Conservation (phyloP, 2,797 vertebrate species). For the Podarcis lilfordi region DNA sequence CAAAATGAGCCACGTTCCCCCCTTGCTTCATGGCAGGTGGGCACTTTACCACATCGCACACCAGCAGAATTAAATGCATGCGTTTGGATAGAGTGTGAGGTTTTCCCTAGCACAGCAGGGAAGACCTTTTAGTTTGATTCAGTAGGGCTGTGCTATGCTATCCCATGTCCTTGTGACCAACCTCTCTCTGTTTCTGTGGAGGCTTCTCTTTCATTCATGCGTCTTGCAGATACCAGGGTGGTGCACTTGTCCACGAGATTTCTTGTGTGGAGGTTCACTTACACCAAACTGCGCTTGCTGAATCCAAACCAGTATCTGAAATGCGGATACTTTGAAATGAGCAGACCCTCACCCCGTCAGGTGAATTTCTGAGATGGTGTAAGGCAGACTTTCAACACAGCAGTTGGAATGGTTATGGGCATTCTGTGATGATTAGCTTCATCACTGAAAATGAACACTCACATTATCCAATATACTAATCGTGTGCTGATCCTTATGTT, state of each 20-base stretch:
- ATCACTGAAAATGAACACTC: not conserved
- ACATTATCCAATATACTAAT: not conserved
- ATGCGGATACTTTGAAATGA: not conserved
- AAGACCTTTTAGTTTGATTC: not conserved
- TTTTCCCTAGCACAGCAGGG: too few relatives aligned
- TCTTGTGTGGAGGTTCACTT: not conserved
- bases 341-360: not conserved
- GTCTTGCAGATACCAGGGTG: not conserved
- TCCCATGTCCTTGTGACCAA: too few relatives aligned
- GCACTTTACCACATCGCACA: too few relatives aligned
- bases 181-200: not conserved
- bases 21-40: not conserved
- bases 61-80: too few relatives aligned
- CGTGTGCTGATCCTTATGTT: not conserved
- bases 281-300: not conserved
- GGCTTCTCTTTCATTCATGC: not conserved
- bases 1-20: not conserved
- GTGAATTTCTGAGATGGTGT: not conserved
- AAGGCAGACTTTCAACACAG: not conserved
- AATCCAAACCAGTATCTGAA: not conserved
- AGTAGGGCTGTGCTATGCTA: not conserved
- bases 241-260: not conserved
- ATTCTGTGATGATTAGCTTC: not conserved
- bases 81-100: too few relatives aligned
- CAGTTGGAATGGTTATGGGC: not conserved